phyloP scores from a whole-genome alignment of 2,888 invertebrate genomes.

The Drosophila differens region DNA sequence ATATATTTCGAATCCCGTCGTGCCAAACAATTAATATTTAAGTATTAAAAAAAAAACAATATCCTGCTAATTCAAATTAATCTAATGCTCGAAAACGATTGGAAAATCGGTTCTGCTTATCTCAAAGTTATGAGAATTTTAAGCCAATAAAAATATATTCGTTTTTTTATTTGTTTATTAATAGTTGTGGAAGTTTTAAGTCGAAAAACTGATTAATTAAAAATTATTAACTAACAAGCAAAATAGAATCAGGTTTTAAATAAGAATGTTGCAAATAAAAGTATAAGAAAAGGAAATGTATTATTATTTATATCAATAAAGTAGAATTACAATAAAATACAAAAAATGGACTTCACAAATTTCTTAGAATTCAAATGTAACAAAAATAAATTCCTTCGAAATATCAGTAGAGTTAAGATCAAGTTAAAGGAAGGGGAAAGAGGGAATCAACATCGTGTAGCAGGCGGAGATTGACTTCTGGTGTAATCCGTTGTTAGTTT shows the following conservation, averaged over 20 bases:
- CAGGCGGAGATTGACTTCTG: conserved; percentile 67
- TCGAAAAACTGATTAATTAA: not conserved
- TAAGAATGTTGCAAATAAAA: not conserved
- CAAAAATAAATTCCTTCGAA: not conserved
- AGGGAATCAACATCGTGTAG: not conserved
- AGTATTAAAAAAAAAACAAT: not conserved
- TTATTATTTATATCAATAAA: not conserved
- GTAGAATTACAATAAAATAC: not conserved
- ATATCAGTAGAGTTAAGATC: not conserved
- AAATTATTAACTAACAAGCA: not conserved
- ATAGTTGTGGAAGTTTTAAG: not conserved
- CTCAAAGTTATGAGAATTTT: not conserved
- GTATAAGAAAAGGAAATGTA: not conserved
- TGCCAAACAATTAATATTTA: not conserved
- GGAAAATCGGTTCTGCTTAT: not conserved
- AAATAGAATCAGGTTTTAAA: not conserved
- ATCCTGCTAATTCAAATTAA: not conserved
- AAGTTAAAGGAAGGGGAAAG: not conserved
- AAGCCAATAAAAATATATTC: not conserved
- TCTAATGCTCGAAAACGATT: not conserved
- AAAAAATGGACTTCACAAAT: not conserved
- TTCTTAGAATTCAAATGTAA: not conserved
- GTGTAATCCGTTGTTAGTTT: conserved; percentile 67
- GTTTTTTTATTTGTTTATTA: not conserved
- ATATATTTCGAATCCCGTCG: not conserved